Evolutionary conservation across 2,113 vertebrate species (phyloP).

Genomic region (Laticauda laticaudata): DNA sequence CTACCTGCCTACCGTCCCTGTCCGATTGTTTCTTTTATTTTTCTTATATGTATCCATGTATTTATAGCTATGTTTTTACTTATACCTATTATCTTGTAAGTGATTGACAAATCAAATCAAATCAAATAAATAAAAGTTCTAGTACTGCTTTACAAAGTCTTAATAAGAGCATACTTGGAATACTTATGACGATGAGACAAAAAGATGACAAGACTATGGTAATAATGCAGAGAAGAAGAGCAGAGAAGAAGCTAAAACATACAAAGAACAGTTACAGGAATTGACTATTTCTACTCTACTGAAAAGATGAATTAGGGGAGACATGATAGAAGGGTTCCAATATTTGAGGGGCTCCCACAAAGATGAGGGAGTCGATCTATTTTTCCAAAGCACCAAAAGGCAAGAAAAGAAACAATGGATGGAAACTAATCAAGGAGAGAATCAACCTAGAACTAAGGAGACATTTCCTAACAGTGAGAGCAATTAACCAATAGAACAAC

Average conservation of each 20-base stretch:
- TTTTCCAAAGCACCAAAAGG: background rate
- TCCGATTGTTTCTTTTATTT: too few relatives aligned
- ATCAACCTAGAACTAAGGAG: background rate
- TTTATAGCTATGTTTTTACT: too few relatives aligned
- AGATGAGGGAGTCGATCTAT: background rate
- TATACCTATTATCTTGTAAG: too few relatives aligned
- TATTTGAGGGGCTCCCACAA: background rate
- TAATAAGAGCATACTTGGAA: background rate
- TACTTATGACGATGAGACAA: too few relatives aligned
- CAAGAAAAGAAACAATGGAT: background rate
- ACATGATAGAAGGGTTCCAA: background rate
- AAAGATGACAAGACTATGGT: background rate
- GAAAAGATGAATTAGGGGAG: background rate
- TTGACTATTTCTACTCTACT: background rate
- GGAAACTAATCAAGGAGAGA: background rate
- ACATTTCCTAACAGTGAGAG: background rate
- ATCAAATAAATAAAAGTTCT: background rate
- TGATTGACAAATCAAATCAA: too few relatives aligned
- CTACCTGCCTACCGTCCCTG: too few relatives aligned
- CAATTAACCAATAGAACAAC: background rate
- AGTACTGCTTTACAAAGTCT: background rate
- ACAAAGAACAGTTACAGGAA: background rate
- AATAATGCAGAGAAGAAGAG: background rate
- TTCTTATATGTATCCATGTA: too few relatives aligned
- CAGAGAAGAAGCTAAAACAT: background rate